Base-by-base conservation (phyloP, 1,140 invertebrate species). In the Listronotus bonariensis region DNA sequence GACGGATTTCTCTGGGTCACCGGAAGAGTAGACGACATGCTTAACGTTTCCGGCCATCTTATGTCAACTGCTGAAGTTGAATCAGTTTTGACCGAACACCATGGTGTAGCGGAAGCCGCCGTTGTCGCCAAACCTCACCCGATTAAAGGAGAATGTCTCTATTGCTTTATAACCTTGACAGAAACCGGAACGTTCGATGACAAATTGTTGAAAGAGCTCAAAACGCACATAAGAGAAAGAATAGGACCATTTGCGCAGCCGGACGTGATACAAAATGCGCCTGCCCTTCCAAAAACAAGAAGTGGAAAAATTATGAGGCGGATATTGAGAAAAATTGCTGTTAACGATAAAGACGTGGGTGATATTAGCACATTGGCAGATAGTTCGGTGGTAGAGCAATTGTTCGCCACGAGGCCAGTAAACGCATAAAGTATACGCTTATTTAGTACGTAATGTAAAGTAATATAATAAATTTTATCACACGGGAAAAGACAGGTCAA, bases 291-390 rank as follows among this genome's bases (percentile, higher is more conserved):
- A 0, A 99, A 99, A 81, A 99, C 97, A 0, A 85, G 97, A 40
- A 98, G 96, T 1, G 97, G 97, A 3, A 99, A 99, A 81, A 98
- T 99, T 45, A 98, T 99, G 94, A 86, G 97, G 43, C 83, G 97
- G 68, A 89, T 99, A 52, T 80, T 99, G 31, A 83, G 96, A 49
- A 98, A 98, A 83, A 90, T 99, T 10, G 96, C 97, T 0, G 81
- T 90, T 0, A 92, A 92, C 42, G 93, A 96, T 71, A 81, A 80
- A 34, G 88, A 98, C 69, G 86, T 99, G 48, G 97, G 97, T 6
- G 97, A 99, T 78, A 89, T 88, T 0, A 94, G 93, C 10, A 98
- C 96, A 0, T 80, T 98, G 58, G 93, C 94, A 32, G 95, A 97
- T 73, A 92, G 93, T 65, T 81, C 80, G 5, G 87, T 97, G 60